Evolutionary conservation across 2,113 vertebrate genomes (phyloP).

Genomic region (Eulacestoma nigropectus): DNA sequence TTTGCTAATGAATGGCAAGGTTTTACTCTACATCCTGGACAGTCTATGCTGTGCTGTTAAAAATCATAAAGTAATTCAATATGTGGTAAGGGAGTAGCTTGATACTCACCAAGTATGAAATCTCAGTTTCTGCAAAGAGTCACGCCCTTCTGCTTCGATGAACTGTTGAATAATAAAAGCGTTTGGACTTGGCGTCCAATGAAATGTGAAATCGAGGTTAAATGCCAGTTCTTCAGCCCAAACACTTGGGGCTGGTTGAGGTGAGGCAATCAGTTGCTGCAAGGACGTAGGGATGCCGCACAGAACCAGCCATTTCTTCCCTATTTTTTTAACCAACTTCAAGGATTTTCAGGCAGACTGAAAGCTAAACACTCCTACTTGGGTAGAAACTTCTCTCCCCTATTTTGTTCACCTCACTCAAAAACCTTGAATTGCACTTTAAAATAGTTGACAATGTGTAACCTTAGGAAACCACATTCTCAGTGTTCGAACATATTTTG

Average conservation of each 20-base stretch:
- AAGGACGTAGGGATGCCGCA: not conserved
- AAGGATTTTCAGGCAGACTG: not conserved
- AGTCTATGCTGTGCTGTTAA: not conserved
- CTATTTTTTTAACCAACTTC: not conserved
- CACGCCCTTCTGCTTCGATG: not conserved
- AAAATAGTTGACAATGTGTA: conserved; percentile 19
- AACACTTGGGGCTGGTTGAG: not conserved
- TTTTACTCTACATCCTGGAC: not conserved
- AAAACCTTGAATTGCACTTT: conserved; percentile 2
- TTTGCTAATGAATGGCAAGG: not conserved
- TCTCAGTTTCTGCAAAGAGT: not conserved
- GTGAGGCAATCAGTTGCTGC: not conserved
- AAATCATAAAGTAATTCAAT: conserved; percentile 18
- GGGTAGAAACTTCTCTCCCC: not conserved
- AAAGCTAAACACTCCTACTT: not conserved
- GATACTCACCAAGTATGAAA: not conserved
- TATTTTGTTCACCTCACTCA: not conserved
- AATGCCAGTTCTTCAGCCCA: not conserved
- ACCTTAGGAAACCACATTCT: conserved; percentile 39
- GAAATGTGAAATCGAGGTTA: conserved; percentile 18
- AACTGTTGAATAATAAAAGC: conserved; percentile 23
- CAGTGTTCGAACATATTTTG: conserved; percentile 23
- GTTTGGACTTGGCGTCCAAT: conserved; percentile 18
- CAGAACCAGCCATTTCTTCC: not conserved
- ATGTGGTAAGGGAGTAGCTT: not conserved